Base-by-base conservation (phyloP, 1,140 invertebrate genomes). In the Ostrea edulis region DNA sequence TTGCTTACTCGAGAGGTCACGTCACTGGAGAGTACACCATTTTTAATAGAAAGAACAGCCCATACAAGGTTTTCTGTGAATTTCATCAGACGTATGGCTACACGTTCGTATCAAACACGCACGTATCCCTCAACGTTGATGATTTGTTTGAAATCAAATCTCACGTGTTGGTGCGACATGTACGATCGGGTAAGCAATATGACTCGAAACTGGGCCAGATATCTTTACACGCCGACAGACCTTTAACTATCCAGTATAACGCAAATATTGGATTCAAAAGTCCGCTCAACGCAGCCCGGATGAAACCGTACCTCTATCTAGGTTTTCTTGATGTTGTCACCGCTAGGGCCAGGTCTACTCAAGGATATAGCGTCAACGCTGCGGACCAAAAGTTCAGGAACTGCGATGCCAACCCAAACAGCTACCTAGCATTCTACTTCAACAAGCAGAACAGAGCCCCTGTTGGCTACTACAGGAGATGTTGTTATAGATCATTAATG, bases 361-460 rank as follows among this genome's bases (percentile, higher is more conserved):
- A 87, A 53, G 81, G 88, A 20, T 89, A 89, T 25, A 53, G 86
- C 22, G 86, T 82, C 5, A 71, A 55, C 12, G 82, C 82, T 17
- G 44, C 25, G 0, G 82, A 89, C 9, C 85, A 54, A 14, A 12
- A 22, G 20, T 89, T 87, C 25, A 87, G 14, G 7, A 89, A 89
- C 55, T 89, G 88, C 81, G 88, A 89, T 17, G 52, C 62, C 8
- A 89, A 89, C 51, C 88, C 88, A 25, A 89, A 89, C 20, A 85
- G 82, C 52, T 89, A 89, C 44, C n/a, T 89, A 0, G 68, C 86
- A 0, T 85, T 89, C 22, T 89, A 62, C 68, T 89, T 85, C 53
- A 87, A 89, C 44, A 87, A 87, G 8, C 65, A 25, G 11, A 12
- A 35, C 35, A 8, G n/a, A 51, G 17, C 11, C 62, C 22, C 55